A percentile compares a stretch with the other conserved stretches of the same genome.
Conservation (phyloP, 2,888 invertebrate species). For the Epistrophe eligans region DNA sequence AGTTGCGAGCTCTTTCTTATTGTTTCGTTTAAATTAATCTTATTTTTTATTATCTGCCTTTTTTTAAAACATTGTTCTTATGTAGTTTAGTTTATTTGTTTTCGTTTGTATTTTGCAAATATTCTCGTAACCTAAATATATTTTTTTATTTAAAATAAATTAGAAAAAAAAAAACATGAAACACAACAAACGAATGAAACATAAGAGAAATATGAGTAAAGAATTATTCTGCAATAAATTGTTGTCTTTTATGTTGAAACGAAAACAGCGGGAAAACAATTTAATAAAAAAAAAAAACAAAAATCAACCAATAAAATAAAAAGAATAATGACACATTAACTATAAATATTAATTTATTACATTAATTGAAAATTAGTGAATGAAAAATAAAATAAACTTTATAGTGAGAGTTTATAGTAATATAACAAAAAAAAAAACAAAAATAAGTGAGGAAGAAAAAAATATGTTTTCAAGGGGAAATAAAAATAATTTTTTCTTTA, state of each 20-base stretch:
- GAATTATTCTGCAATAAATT: slow-evolving; percentile 42
- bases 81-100: slow-evolving; percentile 49
- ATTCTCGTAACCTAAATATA: slow-evolving; percentile 73
- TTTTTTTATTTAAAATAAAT: slow-evolving; percentile 67
- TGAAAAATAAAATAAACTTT: slow-evolving; percentile 46
- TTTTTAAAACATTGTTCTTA: slow-evolving; percentile 27
- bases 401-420: slow-evolving; percentile 67
- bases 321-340: slow-evolving; percentile 65
- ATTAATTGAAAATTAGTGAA: slow-evolving; percentile 68
- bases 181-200: slow-evolving; percentile 57
- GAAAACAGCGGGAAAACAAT: slow-evolving; percentile 41
- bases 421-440: slow-evolving; percentile 35
- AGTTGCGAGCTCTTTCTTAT: slow-evolving; percentile 46
- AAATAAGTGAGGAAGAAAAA: slow-evolving; percentile 58
- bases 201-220: slow-evolving; percentile 37
- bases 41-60: slow-evolving; percentile 37
- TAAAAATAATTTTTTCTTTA: slow-evolving; percentile 75
- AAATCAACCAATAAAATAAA: slow-evolving; percentile 53
- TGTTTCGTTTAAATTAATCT: slow-evolving; percentile 50
- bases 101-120: slow-evolving; percentile 54
- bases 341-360: slow-evolving; percentile 73
- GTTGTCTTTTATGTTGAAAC: slow-evolving; percentile 57
- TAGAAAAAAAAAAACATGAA: slow-evolving; percentile 13
- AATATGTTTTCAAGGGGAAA: slow-evolving; percentile 74
- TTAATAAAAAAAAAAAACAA: slow-evolving; percentile 21